Conservation (phyloP, 2,888 invertebrate species). For the Nomada ferruginata region DNA sequence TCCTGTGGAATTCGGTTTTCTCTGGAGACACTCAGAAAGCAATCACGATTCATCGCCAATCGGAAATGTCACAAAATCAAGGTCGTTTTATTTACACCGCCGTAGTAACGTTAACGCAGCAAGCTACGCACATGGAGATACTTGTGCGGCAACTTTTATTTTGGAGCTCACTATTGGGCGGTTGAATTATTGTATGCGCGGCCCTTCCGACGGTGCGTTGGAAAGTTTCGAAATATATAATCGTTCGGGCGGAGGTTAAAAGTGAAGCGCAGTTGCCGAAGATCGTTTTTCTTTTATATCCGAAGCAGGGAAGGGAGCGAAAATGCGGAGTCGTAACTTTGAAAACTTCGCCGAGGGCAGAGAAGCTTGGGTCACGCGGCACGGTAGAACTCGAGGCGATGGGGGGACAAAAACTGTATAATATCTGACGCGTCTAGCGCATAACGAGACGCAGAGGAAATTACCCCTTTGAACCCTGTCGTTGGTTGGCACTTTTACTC, state of each 20-base stretch:
- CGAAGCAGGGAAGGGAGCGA: not conserved
- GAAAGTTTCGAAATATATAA: no score
- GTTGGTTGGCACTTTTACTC: not conserved
- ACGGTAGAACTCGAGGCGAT: not conserved
- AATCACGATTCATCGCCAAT: constrained; percentile 94
- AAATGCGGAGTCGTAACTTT: not conserved
- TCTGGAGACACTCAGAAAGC: constrained; percentile 93
- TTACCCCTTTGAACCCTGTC: not conserved
- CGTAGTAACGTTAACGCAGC: not conserved
- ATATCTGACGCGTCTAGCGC: not conserved
- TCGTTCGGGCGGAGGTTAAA: no score
- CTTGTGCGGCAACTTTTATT: constrained; percentile 5
- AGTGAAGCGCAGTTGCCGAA: not conserved
- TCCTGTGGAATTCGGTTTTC: constrained; percentile 84
- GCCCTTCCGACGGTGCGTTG: not conserved
- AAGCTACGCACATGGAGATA: not conserved
- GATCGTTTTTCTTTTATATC: not conserved
- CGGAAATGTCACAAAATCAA: constrained; percentile 92
- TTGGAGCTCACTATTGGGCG: not conserved
- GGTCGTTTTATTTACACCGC: constrained; percentile 85
- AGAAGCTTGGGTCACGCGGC: constrained; percentile 13
- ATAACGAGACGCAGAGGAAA: not conserved
- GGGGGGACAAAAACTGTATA: not conserved
- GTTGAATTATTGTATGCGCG: not conserved
- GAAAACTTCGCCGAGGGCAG: not conserved